These are phyloP conservation scores for Drosophila siamana DNA, from an alignment of 2,888 invertebrate genomes.

Conservation along the genomic window DNA sequence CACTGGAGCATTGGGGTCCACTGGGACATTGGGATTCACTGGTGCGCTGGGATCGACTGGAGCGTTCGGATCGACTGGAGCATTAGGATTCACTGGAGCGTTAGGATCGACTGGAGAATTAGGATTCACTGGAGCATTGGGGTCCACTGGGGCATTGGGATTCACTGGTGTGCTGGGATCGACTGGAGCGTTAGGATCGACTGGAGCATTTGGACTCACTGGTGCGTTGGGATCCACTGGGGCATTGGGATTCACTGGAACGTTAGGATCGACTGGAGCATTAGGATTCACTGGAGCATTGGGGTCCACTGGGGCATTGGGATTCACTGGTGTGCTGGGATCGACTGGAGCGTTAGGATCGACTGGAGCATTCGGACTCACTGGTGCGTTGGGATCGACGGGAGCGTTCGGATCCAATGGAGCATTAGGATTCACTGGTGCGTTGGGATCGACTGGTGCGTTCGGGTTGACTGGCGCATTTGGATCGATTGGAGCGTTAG, in stretches of 20 bases:
- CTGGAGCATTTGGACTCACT: neutral
- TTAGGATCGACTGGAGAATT: constrained; percentile 10
- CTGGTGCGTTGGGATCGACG: constrained; percentile 19
- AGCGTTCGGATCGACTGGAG: constrained; percentile 29
- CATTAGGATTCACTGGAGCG: constrained; percentile 20
- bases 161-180: constrained; percentile 20
- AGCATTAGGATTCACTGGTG: constrained; percentile 17
- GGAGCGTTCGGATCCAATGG: constrained; percentile 26
- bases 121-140: constrained; percentile 10
- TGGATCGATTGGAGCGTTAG: neutral
- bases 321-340: constrained; percentile 18
- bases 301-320: constrained; percentile 26
- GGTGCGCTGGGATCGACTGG: constrained; percentile 36
- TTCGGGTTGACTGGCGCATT: constrained; percentile 23
- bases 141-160: constrained; percentile 34
- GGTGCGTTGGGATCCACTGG: constrained; percentile 12
- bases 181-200: neutral
- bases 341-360: constrained; percentile 34
- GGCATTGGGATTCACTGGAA: constrained; percentile 44
- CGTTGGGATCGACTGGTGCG: constrained; percentile 21
- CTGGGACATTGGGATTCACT: constrained; percentile 29
- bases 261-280: constrained; percentile 42
- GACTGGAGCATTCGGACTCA: constrained; percentile 2
- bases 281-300: constrained; percentile 29
- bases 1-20: constrained; percentile 6